Evolutionary conservation across 2,888 invertebrate genomes (phyloP), one percentile per base, ranked within the genome.

Genomic region (Timema podura): DNA sequence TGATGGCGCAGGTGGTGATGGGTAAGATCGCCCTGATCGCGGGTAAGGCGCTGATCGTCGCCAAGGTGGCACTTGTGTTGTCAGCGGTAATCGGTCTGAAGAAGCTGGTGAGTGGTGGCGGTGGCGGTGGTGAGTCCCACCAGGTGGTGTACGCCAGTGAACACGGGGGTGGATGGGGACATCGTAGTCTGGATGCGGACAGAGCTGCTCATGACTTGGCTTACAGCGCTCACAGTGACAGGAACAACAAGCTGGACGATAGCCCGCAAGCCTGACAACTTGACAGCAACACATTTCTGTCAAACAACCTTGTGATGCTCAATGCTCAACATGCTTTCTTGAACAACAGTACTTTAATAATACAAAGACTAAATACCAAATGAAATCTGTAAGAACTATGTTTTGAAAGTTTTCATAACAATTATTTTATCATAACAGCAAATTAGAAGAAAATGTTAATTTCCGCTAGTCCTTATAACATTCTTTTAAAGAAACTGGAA

Each of bases 21-120:
- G 88, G 88, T 46, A 89, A 89, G 81, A 85, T 90, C 71, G 87
- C 89, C 7, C 82, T 89, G 72, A 82, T 89, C 75, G 88, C 89
- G 0, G 89, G 88, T 61, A 86, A 88, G 9, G 89, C 89, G 5
- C 81, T 90, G 71, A 80, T 90, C 68, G 84, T 89, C 72, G 87
- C 89, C 8, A 90, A 90, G 79, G 84, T 89, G 66, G 88, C 89
- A 0, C 78, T 90, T 44, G 79, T 88, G 67, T 77, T 89, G 48
- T 86, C 88, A 6, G 81, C 86, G 57, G 82, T 89, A 75, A 70
- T 73, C 64, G 71, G 72, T 1, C 72, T 74, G 65, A 73, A 73
- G 72, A 76, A 71, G 74, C 76, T 73, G 71, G 74, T 76, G 71
- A 74, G 73, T 64, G 74, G 72, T 48, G 74, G 73, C 48, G 71